phyloP scores from a whole-genome alignment of 2,113 vertebrate genomes.

The Eptatretus burgeri region DNA sequence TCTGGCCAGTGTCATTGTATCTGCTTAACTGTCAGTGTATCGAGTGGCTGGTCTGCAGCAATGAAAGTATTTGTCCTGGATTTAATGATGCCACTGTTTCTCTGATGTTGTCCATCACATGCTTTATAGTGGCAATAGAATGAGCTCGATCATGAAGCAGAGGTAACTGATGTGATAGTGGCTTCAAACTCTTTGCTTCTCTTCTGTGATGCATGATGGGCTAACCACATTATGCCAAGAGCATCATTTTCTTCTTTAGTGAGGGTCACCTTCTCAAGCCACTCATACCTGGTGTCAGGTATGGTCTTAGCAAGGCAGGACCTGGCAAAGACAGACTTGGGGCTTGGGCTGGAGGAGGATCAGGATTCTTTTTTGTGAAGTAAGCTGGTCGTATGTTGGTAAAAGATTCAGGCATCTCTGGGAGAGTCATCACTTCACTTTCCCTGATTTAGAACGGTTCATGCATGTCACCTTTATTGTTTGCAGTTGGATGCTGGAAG shows the following conservation, averaged over 20 bases:
- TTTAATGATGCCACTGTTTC: background rate
- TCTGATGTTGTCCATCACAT: conserved; percentile 1
- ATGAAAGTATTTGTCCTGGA: background rate
- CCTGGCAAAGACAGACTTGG: background rate
- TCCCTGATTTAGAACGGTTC: background rate
- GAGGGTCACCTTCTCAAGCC: conserved; percentile 2
- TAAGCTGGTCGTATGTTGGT: background rate
- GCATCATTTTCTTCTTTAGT: background rate
- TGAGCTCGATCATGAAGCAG: background rate
- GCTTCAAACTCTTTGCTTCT: background rate
- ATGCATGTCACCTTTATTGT: background rate
- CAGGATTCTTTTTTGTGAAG: background rate
- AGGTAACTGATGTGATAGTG: background rate
- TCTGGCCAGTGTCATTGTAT: background rate
- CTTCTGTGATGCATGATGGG: background rate
- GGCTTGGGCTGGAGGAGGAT: background rate
- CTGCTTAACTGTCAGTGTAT: background rate
- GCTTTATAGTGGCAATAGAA: background rate
- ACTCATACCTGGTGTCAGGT: background rate
- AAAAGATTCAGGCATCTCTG: background rate
- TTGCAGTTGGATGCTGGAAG: background rate
- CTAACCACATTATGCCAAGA: background rate
- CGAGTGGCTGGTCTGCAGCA: conserved; percentile 2
- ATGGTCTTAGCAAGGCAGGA: background rate
- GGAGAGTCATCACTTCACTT: background rate